Base-by-base conservation (phyloP, 2,797 vertebrate species). In the Saxicola maurus region DNA sequence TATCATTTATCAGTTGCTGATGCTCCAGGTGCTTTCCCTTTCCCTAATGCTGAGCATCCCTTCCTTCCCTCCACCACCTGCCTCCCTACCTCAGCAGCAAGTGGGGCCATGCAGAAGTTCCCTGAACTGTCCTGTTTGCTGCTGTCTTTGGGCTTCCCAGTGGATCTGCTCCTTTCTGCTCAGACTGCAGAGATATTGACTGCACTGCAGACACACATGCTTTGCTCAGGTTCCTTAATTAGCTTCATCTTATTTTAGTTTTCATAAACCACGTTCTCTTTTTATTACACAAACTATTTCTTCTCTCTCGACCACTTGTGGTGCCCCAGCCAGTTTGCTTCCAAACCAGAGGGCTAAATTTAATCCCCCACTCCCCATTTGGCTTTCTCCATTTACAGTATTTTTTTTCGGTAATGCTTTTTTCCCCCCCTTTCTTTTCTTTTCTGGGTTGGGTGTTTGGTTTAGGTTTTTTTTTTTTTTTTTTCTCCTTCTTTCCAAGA, bases 141-240 rank as follows among this genome's bases (percentile, higher is more conserved):
- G 64, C 51, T 84, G 7, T 7, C 15, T 78, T 33, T 18, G 57
- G 67, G 65, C 19, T 83, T 73, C 56, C 60, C 23, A 11, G 31
- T 60, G 89, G 87, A 51, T 75, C 64, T 79, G 73, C 57, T 88
- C 40, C 24, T 86, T 91, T 65, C 68, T 73, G 49, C 82, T 89
- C 88, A 43, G 51, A 71, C 95, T 96, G 96, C 96, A 94, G 95
- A 68, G 84, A 92, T 75, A 95, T 91, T 90, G 95, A 95, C 97
- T 90, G 96, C 95, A 96, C 85, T 97, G 95, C 97, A 97, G 96
- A 61, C 92, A 57, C 71, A 13, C 76, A 79, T 40, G 38, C 85
- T 94, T 83, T 42, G 43, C 91, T 73, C 89, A 90, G 84, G 75
- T 91, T 86, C 91, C 87, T 89, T 92, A 96, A 95, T 96, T 95